Evolutionary conservation across 2,888 invertebrate species (phyloP).

Genomic region (Cephus sareptanus): DNA sequence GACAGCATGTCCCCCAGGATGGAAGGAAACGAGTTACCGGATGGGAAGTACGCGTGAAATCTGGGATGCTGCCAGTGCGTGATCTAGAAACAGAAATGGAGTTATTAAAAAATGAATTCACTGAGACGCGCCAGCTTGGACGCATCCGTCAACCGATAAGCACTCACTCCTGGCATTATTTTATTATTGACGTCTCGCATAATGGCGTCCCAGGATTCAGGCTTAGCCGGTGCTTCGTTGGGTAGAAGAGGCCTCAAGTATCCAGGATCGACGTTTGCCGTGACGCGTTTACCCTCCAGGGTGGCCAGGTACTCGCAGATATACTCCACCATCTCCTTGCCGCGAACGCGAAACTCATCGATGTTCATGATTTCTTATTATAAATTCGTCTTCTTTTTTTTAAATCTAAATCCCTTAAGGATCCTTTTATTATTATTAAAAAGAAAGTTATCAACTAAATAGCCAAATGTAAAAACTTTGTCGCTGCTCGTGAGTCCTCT

Average conservation of each 20-base stretch:
- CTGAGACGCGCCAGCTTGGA: neutral
- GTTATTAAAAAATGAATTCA: neutral
- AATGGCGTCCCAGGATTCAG: conserved; percentile 88
- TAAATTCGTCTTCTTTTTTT: neutral
- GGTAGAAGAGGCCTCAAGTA: conserved; percentile 86
- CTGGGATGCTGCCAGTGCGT: conserved; percentile 99
- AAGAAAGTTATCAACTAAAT: neutral
- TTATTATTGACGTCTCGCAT: conserved; percentile 90
- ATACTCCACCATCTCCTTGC: conserved; percentile 96
- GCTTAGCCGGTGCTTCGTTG: conserved; percentile 81
- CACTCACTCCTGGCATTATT: conserved; percentile 89
- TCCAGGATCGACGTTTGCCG: conserved; percentile 91
- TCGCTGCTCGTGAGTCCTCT: neutral
- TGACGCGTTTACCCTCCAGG: conserved; percentile 82
- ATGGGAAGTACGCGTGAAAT: conserved; percentile 99
- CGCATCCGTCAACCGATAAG: neutral
- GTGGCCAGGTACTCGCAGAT: conserved; percentile 90
- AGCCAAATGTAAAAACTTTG: neutral
- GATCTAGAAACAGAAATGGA: conserved; percentile 45
- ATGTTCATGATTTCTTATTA: conserved; percentile 77
- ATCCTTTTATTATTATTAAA: neutral
- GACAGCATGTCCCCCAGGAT: conserved; percentile 97
- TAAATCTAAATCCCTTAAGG: neutral
- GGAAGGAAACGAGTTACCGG: conserved; percentile 97
- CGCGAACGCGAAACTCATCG: conserved; percentile 86